phyloP scores from a whole-genome alignment of 64 coral and sea anemone species.

The Porites lutea region DNA sequence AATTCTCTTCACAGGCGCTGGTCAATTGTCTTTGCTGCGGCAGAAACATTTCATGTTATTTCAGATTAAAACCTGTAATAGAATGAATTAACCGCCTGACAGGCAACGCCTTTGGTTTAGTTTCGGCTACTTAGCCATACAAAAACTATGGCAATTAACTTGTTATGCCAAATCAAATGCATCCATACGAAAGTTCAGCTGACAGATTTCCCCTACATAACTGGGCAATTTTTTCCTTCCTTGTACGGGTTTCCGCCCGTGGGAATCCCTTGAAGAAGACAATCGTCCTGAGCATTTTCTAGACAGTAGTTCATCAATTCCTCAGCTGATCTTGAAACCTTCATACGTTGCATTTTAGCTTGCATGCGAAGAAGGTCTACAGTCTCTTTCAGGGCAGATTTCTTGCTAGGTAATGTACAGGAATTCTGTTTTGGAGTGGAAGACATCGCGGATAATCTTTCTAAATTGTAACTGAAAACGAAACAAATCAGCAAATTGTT shows the following conservation, averaged over 20 bases:
- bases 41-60: too few relatives aligned
- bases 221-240: constrained; percentile 73
- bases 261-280: constrained; percentile 76
- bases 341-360: constrained; percentile 74
- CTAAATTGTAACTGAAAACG: not conserved
- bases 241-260: constrained; percentile 80
- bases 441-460: not conserved
- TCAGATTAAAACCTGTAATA: too few relatives aligned
- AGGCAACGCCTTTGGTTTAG: too few relatives aligned
- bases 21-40: too few relatives aligned
- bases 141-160: too few relatives aligned
- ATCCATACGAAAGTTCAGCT: not conserved
- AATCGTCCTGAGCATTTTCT: constrained; percentile 80
- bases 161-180: not conserved
- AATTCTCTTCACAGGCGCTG: too few relatives aligned
- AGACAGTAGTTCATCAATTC: constrained; percentile 85
- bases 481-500: not conserved
- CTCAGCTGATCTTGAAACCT: constrained; percentile 63
- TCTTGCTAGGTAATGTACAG: constrained; percentile 35
- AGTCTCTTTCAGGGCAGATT: constrained; percentile 64
- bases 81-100: too few relatives aligned
- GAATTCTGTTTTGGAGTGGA: constrained; percentile 38
- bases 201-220: constrained; percentile 52
- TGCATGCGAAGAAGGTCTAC: constrained; percentile 74
- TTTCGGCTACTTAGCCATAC: too few relatives aligned